These are phyloP conservation scores for Eubucco bourcierii DNA, from an alignment of 2,113 vertebrate species.

Conservation along the genomic window DNA sequence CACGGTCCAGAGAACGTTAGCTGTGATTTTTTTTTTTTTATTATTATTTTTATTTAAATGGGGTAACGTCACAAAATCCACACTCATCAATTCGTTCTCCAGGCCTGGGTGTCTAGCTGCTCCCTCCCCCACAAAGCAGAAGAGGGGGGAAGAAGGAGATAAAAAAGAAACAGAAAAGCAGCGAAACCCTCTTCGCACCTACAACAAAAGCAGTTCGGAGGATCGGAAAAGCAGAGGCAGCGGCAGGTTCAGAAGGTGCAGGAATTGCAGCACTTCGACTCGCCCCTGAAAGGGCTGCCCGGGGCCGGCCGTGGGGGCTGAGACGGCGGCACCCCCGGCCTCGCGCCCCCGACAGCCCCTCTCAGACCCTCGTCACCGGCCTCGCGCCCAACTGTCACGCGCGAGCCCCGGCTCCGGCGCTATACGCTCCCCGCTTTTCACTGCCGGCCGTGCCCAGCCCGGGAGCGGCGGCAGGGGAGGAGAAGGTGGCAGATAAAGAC, in stretches of 20 bases:
- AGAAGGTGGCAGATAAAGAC: neutral
- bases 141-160: neutral
- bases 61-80: neutral
- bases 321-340: neutral
- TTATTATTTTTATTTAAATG: neutral
- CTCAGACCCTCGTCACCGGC: neutral
- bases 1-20: neutral
- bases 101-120: constrained; percentile 1
- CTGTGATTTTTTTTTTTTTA: neutral
- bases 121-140: neutral
- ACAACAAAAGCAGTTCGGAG: constrained; percentile 31
- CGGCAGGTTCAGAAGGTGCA: neutral
- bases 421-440: accelerated
- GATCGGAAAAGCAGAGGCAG: neutral
- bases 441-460: neutral
- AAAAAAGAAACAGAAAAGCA: accelerated
- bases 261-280: neutral
- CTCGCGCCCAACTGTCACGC: neutral
- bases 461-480: neutral
- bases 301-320: neutral
- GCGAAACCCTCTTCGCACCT: neutral
- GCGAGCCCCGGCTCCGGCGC: neutral
- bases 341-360: neutral
- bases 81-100: neutral
- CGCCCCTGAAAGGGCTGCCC: neutral